Base-by-base conservation (phyloP, 1,140 invertebrate species). In the Drosophila leontia region DNA sequence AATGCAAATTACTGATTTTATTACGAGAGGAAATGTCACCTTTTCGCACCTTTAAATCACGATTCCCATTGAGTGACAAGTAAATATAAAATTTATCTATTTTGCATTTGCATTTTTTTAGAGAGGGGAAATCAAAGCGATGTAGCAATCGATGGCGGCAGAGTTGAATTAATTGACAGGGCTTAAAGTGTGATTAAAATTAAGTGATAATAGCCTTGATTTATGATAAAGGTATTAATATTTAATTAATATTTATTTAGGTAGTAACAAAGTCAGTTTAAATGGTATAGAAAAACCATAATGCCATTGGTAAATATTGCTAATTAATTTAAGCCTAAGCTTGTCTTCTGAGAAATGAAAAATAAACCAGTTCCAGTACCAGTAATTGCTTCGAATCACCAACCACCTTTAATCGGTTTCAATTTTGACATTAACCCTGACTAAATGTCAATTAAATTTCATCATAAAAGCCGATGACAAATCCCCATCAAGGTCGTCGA, bases 1-100 rank as follows among this genome's bases (percentile, higher is more conserved):
- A 88, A 88, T 87, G 84, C 80, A 88, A 87, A 87, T 87, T 60
- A 61, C 50, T 23, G 23, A 39, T 50, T 72, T 59, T 71, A 59
- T 71, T 59, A 48, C 9, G 42, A 39, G 34, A 39, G 34, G 53
- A 85, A 86, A 82, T 74, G 78, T 88, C 84, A 88, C 75, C 77
- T 61, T 75, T 61, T 87, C 84, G 79, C 84, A 88, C 78, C 77
- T 64, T 75, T 57, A 78, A 78, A 83, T 87, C 84, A 88, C 84
- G 84, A 88, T 71, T 44, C 63, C 37, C n/a, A 47, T 58, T 55
- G 51, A 64, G 78, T 69, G 74, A 86, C 74, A 76, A 75, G 71
- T 55, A 76, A 75, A 75, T 75, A 76, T 42, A 63, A 41, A 75
- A 72, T 58, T 47, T 71, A 72, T 57, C 19, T 48, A 23, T 55